A percentile compares a stretch with the other conserved stretches of the same genome.
These are phyloP conservation scores for Tinamus major DNA, from an alignment of 2,797 vertebrate genomes.

Conservation along the genomic window DNA sequence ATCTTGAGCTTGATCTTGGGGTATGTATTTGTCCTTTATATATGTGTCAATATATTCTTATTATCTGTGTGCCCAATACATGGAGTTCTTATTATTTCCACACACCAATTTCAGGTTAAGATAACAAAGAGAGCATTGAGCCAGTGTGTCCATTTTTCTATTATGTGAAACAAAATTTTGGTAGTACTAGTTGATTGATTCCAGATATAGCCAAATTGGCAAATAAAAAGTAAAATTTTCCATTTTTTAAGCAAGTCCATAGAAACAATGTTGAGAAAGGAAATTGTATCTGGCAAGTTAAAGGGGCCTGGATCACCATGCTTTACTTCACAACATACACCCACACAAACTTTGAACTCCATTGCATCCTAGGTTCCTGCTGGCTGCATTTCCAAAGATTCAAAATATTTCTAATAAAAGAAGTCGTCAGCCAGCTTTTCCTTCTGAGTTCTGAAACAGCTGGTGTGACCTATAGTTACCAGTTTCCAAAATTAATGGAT, in stretches of 20 bases:
- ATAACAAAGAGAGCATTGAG: neutral
- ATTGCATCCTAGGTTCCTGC: constrained; percentile 41
- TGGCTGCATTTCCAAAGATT: constrained; percentile 45
- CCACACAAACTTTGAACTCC: constrained; percentile 57
- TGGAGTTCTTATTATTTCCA: neutral
- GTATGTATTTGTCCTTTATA: neutral
- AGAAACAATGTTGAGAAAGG: constrained; percentile 48
- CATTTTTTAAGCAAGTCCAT: constrained; percentile 33
- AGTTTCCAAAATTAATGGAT: constrained; percentile 38
- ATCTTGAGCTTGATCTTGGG: neutral
- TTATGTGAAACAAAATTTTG: neutral
- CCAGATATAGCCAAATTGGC: constrained; percentile 13
- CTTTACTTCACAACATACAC: constrained; percentile 51
- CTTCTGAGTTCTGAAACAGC: constrained; percentile 34
- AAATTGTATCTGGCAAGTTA: constrained; percentile 66
- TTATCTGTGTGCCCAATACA: neutral
- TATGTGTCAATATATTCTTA: neutral
- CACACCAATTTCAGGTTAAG: neutral
- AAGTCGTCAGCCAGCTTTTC: constrained; percentile 1
- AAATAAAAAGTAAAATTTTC: constrained; percentile 37
- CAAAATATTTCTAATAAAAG: constrained; percentile 55
- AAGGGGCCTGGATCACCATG: constrained; percentile 27
- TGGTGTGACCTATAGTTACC: constrained; percentile 5
- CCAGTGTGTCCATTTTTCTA: neutral
- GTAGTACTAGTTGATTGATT: constrained; percentile 14